Evolutionary conservation across 2,797 vertebrate genomes (phyloP).

Genomic region (Otolemur crassicaudatus): DNA sequence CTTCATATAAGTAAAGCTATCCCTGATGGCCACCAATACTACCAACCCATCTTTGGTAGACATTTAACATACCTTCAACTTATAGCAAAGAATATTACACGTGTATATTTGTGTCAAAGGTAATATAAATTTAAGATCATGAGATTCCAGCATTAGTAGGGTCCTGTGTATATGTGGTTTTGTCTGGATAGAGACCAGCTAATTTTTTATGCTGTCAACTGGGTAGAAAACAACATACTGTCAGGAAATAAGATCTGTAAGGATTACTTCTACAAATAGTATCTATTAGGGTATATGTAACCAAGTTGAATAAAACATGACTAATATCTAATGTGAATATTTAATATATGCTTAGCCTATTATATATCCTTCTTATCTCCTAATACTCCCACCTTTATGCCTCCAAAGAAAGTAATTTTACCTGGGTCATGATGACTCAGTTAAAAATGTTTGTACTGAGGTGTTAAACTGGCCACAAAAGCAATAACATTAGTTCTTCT

Average conservation of each 20-base stretch:
- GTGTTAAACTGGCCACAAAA: conserved; percentile 77
- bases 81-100: background rate
- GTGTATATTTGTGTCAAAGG: conserved; percentile 25
- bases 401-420: conserved; percentile 69
- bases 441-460: conserved; percentile 77
- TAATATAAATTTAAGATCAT: background rate
- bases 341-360: conserved; percentile 58
- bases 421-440: conserved; percentile 70
- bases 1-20: background rate
- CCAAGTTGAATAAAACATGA: background rate
- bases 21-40: background rate
- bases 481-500: conserved; percentile 78
- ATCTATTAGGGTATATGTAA: conserved; percentile 1
- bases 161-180: background rate
- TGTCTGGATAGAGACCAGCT: background rate
- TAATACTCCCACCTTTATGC: background rate
- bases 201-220: conserved; percentile 32
- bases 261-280: background rate
- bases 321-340: conserved; percentile 43
- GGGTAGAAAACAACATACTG: background rate
- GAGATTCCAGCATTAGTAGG: background rate
- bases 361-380: background rate
- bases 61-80: background rate
- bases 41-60: background rate
- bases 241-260: background rate